Conservation (phyloP, 2,797 vertebrate species). For the Silurus lanzhouensis region DNA sequence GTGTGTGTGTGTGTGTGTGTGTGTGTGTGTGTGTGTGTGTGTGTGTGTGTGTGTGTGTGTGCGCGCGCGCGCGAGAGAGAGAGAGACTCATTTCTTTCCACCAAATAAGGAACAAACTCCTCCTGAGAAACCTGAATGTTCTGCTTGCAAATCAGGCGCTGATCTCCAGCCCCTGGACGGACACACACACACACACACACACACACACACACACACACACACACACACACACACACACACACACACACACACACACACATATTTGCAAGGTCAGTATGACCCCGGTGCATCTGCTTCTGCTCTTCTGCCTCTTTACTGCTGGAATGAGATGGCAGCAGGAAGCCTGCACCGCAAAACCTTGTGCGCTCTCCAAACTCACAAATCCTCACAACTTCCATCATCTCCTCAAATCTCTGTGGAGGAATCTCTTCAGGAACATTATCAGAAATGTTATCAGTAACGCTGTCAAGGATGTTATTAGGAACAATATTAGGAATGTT, state of each 20-base stretch:
- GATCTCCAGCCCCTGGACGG: conserved; percentile 6
- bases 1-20: too few relatives aligned
- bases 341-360: background rate
- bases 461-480: too few relatives aligned
- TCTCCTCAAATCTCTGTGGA: background rate
- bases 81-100: background rate
- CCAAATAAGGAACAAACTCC: background rate
- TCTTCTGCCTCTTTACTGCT: conserved; percentile 26
- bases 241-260: conserved; percentile 12
- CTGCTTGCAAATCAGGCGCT: background rate
- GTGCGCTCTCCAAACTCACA: background rate
- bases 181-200: background rate
- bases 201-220: background rate
- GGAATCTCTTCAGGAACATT: background rate
- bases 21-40: too few relatives aligned
- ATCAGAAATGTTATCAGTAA: background rate
- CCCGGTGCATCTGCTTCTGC: conserved; percentile 29
- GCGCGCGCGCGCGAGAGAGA: too few relatives aligned
- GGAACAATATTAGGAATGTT: too few relatives aligned
- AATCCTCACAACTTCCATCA: background rate
- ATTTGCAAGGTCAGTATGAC: conserved; percentile 37
- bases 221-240: conserved; percentile 11
- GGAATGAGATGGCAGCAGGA: conserved; percentile 6
- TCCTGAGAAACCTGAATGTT: background rate
- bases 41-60: too few relatives aligned